These are phyloP conservation scores for Mareca penelope DNA, from an alignment of 2,797 vertebrate species.

Conservation along the genomic window DNA sequence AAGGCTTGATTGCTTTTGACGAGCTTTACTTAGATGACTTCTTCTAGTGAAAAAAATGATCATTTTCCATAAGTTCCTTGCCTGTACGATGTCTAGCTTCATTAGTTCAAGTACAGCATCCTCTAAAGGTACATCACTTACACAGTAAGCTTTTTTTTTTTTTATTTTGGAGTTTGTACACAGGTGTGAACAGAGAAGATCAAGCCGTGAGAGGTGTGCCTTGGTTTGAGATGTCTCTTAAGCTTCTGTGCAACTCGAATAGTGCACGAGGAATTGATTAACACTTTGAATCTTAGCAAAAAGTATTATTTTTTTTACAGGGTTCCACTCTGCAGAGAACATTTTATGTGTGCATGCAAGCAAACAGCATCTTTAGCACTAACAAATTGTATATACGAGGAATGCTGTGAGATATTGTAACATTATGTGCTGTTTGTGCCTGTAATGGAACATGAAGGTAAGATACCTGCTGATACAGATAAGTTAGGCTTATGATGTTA, in stretches of 20 bases:
- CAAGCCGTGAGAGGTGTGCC: fast-evolving
- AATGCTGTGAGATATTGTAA: neutral
- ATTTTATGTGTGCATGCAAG: neutral
- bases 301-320: neutral
- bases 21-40: neutral
- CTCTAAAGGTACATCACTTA: neutral
- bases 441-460: neutral
- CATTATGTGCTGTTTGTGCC: neutral
- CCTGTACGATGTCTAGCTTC: neutral
- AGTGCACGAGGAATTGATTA: fast-evolving
- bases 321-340: neutral
- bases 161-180: neutral
- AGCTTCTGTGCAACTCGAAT: fast-evolving
- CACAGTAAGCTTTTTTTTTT: neutral
- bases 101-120: neutral
- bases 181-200: fast-evolving
- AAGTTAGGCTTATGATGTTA: neutral
- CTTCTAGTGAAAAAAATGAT: neutral
- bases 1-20: neutral
- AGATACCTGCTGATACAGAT: neutral
- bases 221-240: neutral
- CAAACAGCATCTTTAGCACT: neutral
- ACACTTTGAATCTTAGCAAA: neutral
- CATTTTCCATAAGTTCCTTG: neutral
- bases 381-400: fast-evolving